These are phyloP conservation scores for Phortica okadai DNA, from an alignment of 2,888 invertebrate genomes.

Conservation along the genomic window DNA sequence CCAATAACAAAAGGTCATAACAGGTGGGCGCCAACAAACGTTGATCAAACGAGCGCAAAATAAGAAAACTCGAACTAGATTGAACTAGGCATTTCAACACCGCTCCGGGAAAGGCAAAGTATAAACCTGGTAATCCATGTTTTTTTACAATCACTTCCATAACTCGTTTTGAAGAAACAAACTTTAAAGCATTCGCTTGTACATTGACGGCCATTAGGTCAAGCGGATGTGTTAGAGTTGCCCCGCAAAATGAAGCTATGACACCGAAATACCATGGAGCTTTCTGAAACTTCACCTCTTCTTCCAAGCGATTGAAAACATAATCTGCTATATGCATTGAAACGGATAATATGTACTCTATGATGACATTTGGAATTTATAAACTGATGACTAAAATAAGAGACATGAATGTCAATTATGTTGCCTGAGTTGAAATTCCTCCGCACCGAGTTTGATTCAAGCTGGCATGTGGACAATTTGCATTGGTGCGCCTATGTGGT, in stretches of 20 bases:
- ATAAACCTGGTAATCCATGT: conserved; percentile 34
- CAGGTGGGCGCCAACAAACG: not conserved
- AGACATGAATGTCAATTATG: too few relatives aligned
- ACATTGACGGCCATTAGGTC: conserved; percentile 37
- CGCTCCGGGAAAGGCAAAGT: conserved; percentile 23
- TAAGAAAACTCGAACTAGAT: conserved; percentile 35
- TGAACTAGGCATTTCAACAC: conserved; percentile 29
- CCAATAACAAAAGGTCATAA: not conserved
- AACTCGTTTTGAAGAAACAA: conserved; percentile 1
- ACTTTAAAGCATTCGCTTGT: conserved; percentile 32
- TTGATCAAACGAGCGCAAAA: conserved; percentile 31
- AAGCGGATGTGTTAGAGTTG: conserved; percentile 40
- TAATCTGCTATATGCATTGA: too few relatives aligned
- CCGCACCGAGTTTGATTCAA: too few relatives aligned
- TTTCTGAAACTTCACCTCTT: not conserved
- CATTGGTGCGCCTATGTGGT: too few relatives aligned
- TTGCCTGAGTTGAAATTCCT: too few relatives aligned
- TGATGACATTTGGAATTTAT: too few relatives aligned
- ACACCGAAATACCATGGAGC: conserved; percentile 38
- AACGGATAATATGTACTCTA: too few relatives aligned
- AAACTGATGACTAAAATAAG: too few relatives aligned
- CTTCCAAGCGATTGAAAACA: not conserved
- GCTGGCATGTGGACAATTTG: too few relatives aligned
- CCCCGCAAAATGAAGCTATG: conserved; percentile 27
- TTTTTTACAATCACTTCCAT: conserved; percentile 28